phyloP scores from a whole-genome alignment of 2,797 vertebrate genomes.

The Rhinogobio ventralis region DNA sequence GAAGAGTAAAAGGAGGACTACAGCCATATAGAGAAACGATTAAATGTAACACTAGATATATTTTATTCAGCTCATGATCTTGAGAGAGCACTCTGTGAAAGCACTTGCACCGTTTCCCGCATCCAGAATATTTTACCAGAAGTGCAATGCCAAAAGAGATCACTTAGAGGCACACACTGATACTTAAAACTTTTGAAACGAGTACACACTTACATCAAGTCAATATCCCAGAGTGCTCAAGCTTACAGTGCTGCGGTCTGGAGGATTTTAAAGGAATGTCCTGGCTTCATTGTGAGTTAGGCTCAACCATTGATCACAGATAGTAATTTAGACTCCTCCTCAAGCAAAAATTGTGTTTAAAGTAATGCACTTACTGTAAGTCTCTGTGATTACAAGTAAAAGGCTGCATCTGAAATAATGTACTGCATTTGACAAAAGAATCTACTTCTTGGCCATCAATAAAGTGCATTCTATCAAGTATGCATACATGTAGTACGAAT shows the following conservation, averaged over 20 bases:
- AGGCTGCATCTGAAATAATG: not conserved
- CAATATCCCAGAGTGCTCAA: not conserved
- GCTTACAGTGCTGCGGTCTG: not conserved
- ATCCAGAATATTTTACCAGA: constrained; percentile 20
- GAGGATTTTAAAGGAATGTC: not conserved
- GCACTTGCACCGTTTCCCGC: not conserved
- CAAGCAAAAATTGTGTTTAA: not conserved
- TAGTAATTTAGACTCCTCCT: not conserved
- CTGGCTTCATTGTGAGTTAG: not conserved
- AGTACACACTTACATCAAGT: not conserved
- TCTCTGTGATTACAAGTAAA: not conserved
- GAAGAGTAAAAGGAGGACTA: not conserved
- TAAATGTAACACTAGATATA: not conserved
- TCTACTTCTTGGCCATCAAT: not conserved
- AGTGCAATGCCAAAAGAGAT: not conserved
- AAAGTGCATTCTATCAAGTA: not conserved
- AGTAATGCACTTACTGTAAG: not conserved
- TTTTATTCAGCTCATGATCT: not conserved
- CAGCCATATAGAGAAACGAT: constrained; percentile 13
- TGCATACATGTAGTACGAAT: not conserved
- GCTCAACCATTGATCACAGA: not conserved
- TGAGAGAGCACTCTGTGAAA: constrained; percentile 3
- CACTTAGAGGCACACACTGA: not conserved
- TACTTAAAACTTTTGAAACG: constrained; percentile 7
- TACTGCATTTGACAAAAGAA: not conserved